Evolutionary conservation across 2,888 invertebrate species (phyloP), one percentile per base, ranked within the genome.

Genomic region (Lissonota sp.): DNA sequence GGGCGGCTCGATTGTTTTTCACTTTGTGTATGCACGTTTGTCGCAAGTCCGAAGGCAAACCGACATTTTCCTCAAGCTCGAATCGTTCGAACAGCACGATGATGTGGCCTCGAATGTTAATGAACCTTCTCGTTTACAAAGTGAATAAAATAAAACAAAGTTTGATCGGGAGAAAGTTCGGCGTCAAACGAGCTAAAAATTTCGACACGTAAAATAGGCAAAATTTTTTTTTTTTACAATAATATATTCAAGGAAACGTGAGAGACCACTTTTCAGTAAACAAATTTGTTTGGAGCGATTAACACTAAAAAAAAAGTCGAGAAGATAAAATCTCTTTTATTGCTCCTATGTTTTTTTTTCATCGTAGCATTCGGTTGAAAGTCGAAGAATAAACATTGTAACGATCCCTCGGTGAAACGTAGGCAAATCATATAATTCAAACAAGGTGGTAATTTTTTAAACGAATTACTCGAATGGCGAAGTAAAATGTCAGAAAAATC

Each of bases 101-200:
- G 8, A 60, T 46, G 26, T 70, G 79, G 69, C 63, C 74, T 74
- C 74, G 74, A 74, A 79, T 79, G 58, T 74, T 70, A 74, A 79
- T 74, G 63, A 74, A 64, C 51, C 51, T 53, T 26, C 26, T 74
- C 64, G 57, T 73, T 53, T 62, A 74, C 26, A 51, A 67, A 58
- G 58, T 16, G 26, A 67, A 53, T 16, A 12, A 1, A 42, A 44
- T 16, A 70, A 12, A 51, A 37, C 26, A 2, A 10, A 53, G 60
- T 67, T 62, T 26, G 55, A 55, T 72, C 62, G 46, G 6, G 78
- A 78, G 78, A 78, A 78, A 78, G 78, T 72, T 72, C 51, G 39
- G 49, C 16, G 57, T 78, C 64, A 16, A 66, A 77, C 6, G 8
- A 55, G 42, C 39, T 10, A 5, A 67, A 55, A 67, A 67, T 67